Evolutionary conservation across 2,888 invertebrate genomes (phyloP), one percentile per base, ranked within the genome.

Genomic region (Endomychus coccineus): DNA sequence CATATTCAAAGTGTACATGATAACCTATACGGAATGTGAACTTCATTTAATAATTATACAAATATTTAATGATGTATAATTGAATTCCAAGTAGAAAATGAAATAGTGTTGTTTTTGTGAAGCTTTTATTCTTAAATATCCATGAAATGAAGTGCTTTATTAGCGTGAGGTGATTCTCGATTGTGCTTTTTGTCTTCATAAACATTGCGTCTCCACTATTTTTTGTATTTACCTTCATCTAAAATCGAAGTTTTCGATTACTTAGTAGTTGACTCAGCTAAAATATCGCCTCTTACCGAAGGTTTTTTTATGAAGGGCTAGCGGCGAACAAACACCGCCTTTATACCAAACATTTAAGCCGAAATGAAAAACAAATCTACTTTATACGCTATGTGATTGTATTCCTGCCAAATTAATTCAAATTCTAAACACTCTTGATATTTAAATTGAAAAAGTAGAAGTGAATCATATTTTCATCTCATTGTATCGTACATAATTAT

Each of bases 61-160:
- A 55, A 54, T 52, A 54, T 48, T 54, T 47, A 51, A 48, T 48
- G 44, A 49, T 51, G 50, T 54, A 47, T 57, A 59, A 58, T 57
- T 57, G 49, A 59, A 58, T 56, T 54, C 54, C 51, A 48, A 50
- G 48, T 51, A 55, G 45, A 52, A 48, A 55, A 50, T 43, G 36
- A 36, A 42, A 44, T 40, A 43, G 40, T 43, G 42, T 28, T 37
- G 42, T 45, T 52, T 52, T 56, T 56, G 28, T 57, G 48, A 38
- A 44, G 46, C 54, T 53, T 55, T 56, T 55, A 48, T 51, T 34
- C 47, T 46, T 57, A 57, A 61, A 61, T 49, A 61, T 57, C 58
- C 62, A 61, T 62, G 61, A 62, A 62, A 62, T 62, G 59, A 62
- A 60, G 54, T 60, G 59, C 56, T 59, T 61, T 61, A 59, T 60